Base-by-base conservation (phyloP, 2,797 vertebrate species). In the Danio choprae region DNA sequence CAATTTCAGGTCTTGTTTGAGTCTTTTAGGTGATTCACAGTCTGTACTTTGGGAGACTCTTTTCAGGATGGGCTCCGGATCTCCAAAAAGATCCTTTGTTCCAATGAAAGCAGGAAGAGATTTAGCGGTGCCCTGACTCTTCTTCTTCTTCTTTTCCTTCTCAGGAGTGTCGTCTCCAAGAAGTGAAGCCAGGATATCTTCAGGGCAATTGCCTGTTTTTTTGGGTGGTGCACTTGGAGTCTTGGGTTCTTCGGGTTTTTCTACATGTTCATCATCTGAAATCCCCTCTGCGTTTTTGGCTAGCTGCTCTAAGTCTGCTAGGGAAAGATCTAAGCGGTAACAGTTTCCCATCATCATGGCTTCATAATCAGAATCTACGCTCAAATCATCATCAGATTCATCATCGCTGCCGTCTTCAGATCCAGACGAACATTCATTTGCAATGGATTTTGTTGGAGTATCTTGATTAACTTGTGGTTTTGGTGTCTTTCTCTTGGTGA, bases 261-360 rank as follows among this genome's bases (percentile, higher is more conserved):
- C 53, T 6, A 6, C 58, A 8, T 80, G 56, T 18, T 82, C 79
- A 0, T 63, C 69, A 9, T 81, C 77, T 16, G 80, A 38, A 12
- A 40, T 13, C 46, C 79, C 80, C 6, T 74, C 75, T 6, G 74
- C 29, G 4, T 83, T 75, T 72, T 87, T 87, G 16, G 91, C 94
- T 22, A 99, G 20, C 5, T 77, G 87, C 87, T 94, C 92, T 48
- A 98, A 88, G 67, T 97, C 96, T 40, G 89, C 90, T 48, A 98
- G 83, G 0, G 96, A 96, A 38, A 98, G 90, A 76, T 92, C 91
- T 67, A 97, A 80, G 11, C 0, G 88, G 36, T 90, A 88, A 85
- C 93, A 95, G 44, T 94, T 95, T 6, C 91, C 91, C 89, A 96
- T 96, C 89, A 96, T 96, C 92, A 96, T 91, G 73, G 92, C 86